phyloP scores from a whole-genome alignment of 2,113 vertebrate species.

The Dasyurus viverrinus region DNA sequence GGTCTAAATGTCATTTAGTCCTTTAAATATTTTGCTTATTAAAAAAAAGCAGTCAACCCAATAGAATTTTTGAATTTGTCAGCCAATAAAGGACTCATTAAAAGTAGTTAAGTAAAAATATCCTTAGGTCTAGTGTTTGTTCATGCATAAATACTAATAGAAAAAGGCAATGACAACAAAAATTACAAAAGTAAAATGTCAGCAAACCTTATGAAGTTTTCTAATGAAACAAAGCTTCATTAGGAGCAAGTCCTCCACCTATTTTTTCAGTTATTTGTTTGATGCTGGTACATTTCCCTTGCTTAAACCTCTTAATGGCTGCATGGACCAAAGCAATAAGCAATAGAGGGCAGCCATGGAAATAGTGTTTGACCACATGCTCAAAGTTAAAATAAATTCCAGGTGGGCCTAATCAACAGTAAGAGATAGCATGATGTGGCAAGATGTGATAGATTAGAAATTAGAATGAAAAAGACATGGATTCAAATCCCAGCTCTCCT shows the following conservation, averaged over 20 bases:
- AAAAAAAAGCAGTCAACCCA: background rate
- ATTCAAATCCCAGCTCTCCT: background rate
- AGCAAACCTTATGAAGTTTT: background rate
- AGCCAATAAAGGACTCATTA: background rate
- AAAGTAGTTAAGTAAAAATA: background rate
- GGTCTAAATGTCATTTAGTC: background rate
- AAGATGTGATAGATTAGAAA: background rate
- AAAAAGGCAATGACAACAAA: background rate
- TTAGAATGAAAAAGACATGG: background rate
- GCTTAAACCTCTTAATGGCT: background rate
- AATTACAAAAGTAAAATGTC: background rate
- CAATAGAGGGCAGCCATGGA: background rate
- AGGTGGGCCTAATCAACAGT: background rate
- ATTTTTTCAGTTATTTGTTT: background rate
- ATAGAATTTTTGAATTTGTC: background rate
- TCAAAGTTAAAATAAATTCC: background rate
- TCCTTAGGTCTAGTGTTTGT: background rate
- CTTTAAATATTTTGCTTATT: slow-evolving; percentile 22
- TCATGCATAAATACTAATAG: background rate
- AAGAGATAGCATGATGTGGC: background rate
- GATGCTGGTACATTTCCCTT: background rate
- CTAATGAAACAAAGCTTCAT: too few species aligned
- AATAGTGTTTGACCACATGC: rapidly evolving
- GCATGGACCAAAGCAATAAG: rapidly evolving
- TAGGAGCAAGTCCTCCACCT: background rate